Conservation (phyloP, 2,888 invertebrate genomes). For the Oscheius myriophilus region DNA sequence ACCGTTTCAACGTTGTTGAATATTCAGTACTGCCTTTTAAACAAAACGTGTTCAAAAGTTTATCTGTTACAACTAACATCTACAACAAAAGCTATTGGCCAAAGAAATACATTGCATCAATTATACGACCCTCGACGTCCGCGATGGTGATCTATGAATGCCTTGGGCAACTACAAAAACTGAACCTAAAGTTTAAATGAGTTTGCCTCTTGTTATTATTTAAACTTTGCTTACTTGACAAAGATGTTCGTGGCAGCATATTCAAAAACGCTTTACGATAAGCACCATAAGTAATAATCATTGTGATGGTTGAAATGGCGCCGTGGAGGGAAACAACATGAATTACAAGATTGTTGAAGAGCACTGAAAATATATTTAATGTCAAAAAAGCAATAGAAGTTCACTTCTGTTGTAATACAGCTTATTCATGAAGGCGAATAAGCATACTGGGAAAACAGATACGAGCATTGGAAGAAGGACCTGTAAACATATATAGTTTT, state of each 20-base stretch:
- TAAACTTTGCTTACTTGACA: neutral
- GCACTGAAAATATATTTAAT: neutral
- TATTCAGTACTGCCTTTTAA: too few species aligned
- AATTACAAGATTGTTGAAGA: slow-evolving; percentile 12
- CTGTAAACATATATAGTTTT: neutral
- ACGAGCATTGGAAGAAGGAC: neutral
- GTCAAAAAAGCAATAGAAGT: neutral
- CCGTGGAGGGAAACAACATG: slow-evolving; percentile 12
- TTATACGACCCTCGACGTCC: too few species aligned
- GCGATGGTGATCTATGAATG: too few species aligned
- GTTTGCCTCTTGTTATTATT: too few species aligned
- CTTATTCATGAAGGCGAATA: slow-evolving; percentile 1
- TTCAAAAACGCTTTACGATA: slow-evolving; percentile 1
- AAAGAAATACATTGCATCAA: too few species aligned
- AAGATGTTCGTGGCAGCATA: neutral
- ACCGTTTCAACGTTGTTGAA: too few species aligned
- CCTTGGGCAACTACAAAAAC: too few species aligned
- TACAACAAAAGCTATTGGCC: too few species aligned
- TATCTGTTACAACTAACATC: too few species aligned
- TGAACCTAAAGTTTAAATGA: too few species aligned
- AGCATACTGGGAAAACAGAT: neutral
- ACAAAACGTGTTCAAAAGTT: too few species aligned
- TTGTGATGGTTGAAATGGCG: slow-evolving; percentile 2
- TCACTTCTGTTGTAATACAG: slow-evolving; percentile 9
- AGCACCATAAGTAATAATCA: slow-evolving; percentile 1